phyloP scores from a whole-genome alignment of 2,797 vertebrate genomes.

The Margarornis squamiger region DNA sequence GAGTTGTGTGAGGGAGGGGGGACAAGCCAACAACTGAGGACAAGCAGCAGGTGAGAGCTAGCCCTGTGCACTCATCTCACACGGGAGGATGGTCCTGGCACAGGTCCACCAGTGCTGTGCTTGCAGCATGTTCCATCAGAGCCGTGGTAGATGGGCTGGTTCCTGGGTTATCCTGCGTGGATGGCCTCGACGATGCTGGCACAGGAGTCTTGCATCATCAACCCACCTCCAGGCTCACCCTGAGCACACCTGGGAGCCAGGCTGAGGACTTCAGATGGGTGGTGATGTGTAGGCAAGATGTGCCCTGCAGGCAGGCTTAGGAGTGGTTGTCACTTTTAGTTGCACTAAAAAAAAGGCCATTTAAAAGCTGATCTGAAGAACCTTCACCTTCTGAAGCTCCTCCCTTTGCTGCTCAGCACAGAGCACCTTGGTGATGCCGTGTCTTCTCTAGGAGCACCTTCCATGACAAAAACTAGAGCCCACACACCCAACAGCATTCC shows the following conservation, averaged over 20 bases:
- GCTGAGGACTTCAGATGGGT: background rate
- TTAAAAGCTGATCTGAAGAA: background rate
- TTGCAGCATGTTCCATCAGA: rapidly evolving
- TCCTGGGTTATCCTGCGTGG: rapidly evolving
- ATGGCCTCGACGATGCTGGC: rapidly evolving
- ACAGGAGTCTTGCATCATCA: rapidly evolving
- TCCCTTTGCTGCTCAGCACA: background rate
- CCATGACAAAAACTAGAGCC: background rate
- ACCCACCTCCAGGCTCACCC: rapidly evolving
- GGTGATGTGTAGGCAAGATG: background rate
- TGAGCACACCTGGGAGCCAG: background rate
- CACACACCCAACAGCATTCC: background rate
- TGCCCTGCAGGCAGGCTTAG: background rate
- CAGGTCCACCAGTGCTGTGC: rapidly evolving
- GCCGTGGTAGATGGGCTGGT: rapidly evolving
- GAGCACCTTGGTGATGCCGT: background rate
- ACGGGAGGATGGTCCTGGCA: background rate
- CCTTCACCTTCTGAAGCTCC: background rate
- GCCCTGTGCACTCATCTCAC: rapidly evolving
- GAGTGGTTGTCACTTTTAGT: background rate
- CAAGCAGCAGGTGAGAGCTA: background rate
- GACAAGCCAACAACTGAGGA: background rate
- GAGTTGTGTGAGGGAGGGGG: rapidly evolving
- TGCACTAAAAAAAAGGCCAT: background rate
- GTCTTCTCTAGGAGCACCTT: background rate